phyloP scores from a whole-genome alignment of 2,113 vertebrate genomes.

The Mustelus asterias region DNA sequence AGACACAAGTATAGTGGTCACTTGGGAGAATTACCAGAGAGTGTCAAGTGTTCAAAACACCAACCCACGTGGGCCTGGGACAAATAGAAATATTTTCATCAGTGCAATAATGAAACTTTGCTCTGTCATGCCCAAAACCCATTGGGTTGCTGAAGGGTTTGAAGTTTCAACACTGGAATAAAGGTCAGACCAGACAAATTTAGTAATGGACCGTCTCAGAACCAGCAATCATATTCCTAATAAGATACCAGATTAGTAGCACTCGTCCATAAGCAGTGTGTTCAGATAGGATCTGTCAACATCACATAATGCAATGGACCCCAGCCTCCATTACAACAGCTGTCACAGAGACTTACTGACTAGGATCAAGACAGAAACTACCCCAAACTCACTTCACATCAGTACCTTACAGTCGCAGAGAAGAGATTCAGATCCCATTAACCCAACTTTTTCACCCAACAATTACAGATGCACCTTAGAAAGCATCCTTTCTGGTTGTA shows the following conservation, averaged over 20 bases:
- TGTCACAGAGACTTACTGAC: neutral
- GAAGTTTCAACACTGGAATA: neutral
- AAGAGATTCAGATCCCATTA: neutral
- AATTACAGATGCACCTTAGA: too few relatives aligned
- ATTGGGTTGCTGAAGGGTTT: neutral
- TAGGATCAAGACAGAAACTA: neutral
- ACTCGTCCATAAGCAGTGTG: neutral
- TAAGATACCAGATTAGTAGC: neutral
- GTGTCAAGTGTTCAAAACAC: neutral
- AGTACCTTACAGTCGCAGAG: neutral
- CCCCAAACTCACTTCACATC: neutral
- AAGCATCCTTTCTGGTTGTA: too few relatives aligned
- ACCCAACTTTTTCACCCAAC: too few relatives aligned
- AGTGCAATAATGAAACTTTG: neutral
- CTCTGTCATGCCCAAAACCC: neutral
- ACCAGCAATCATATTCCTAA: neutral
- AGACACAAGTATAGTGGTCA: neutral
- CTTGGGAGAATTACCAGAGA: neutral
- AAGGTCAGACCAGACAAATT: neutral
- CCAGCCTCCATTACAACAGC: neutral
- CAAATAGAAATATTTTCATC: neutral
- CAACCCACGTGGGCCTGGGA: neutral
- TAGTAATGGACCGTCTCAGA: too few relatives aligned
- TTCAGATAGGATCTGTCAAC: neutral
- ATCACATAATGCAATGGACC: neutral